Evolutionary conservation across 2,113 vertebrate species (phyloP).

Genomic region (Myrmecobius fasciatus): DNA sequence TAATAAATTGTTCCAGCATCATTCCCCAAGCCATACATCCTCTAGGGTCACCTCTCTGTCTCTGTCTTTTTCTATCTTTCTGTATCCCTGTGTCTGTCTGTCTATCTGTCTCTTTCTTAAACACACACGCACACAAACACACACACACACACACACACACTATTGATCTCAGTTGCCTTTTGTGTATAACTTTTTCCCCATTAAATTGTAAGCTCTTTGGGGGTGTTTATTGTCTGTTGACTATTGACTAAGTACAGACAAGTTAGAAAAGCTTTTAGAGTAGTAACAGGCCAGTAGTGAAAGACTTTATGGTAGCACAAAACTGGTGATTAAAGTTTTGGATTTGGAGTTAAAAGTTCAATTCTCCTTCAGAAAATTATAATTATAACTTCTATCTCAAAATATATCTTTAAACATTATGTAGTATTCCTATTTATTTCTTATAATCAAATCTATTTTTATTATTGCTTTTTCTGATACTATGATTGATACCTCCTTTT

Average conservation of each 20-base stretch:
- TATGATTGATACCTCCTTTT: neutral
- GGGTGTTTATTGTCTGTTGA: neutral
- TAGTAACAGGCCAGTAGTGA: neutral
- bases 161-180: neutral
- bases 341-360: neutral
- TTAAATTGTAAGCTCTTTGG: neutral
- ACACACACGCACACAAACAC: no score
- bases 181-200: neutral
- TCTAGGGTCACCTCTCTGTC: no score
- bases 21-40: no score
- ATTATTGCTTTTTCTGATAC: neutral
- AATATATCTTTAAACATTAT: neutral
- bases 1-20: no score
- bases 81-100: no score
- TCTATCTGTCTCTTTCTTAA: no score
- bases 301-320: neutral
- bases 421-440: neutral
- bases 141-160: neutral
- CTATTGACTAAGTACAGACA: neutral
- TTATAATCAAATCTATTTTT: neutral
- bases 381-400: neutral
- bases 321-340: neutral
- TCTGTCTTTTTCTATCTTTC: no score
- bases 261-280: neutral
- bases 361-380: neutral